phyloP scores from a whole-genome alignment of 2,797 vertebrate species.

The Poecilia wingei region DNA sequence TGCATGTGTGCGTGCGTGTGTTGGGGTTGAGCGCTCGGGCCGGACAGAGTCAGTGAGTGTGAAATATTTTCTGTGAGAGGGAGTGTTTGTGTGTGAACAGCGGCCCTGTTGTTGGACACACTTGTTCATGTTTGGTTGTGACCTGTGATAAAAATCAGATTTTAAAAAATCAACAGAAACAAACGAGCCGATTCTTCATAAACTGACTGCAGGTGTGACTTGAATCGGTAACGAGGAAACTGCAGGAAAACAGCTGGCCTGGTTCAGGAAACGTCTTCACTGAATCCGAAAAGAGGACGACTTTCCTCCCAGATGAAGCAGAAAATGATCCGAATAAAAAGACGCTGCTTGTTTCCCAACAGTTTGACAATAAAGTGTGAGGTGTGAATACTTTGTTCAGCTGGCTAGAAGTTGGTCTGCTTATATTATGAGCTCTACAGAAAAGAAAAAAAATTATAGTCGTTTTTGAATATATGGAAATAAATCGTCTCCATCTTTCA shows the following conservation, averaged over 20 bases:
- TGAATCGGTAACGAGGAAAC: slow-evolving; percentile 49
- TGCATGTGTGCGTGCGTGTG: slow-evolving; percentile 27
- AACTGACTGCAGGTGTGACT: background rate
- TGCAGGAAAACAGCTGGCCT: background rate
- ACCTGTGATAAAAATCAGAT: no score
- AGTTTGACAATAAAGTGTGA: background rate
- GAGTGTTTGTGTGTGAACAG: slow-evolving; percentile 34
- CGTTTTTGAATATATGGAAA: background rate
- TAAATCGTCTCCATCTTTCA: background rate
- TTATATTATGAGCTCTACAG: background rate
- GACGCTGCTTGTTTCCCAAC: background rate
- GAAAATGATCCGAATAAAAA: background rate
- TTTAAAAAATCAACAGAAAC: slow-evolving; percentile 24
- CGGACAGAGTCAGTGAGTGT: slow-evolving; percentile 42
- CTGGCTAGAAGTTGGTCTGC: no score
- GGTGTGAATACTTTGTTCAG: background rate
- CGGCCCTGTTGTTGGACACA: background rate
- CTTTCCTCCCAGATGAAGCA: background rate
- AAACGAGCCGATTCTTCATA: slow-evolving; percentile 17
- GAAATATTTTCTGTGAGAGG: slow-evolving; percentile 46
- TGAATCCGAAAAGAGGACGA: background rate
- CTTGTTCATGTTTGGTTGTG: background rate
- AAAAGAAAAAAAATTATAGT: background rate
- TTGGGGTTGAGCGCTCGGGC: slow-evolving; percentile 42
- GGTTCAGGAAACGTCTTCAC: background rate